phyloP scores from a whole-genome alignment of 2,797 vertebrate genomes.

The Menidia menidia region DNA sequence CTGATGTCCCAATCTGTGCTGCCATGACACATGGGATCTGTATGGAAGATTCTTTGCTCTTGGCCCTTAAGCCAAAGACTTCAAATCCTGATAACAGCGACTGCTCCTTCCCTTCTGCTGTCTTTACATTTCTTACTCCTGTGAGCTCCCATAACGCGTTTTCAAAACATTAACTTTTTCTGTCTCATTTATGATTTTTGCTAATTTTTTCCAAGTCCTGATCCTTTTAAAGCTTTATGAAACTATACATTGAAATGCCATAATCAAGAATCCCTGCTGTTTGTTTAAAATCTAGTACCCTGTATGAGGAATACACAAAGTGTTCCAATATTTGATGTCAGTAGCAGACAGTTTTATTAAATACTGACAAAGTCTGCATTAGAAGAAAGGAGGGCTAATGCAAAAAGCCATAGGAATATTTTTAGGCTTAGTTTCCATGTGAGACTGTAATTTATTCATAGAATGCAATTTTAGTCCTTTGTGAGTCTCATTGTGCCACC shows the following conservation, averaged over 20 bases:
- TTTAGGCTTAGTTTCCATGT: not conserved
- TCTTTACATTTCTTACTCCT: not conserved
- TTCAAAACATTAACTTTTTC: too few species aligned
- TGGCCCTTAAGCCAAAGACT: conserved; percentile 40
- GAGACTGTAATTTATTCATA: not conserved
- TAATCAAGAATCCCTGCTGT: too few species aligned
- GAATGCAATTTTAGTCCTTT: not conserved
- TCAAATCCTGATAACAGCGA: conserved; percentile 8
- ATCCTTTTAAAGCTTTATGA: not conserved
- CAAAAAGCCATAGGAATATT: too few species aligned
- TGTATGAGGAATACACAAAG: too few species aligned
- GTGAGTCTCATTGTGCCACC: not conserved
- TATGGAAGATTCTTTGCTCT: conserved; percentile 44
- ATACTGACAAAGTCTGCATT: too few species aligned
- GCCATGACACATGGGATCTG: conserved; percentile 58
- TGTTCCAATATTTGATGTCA: too few species aligned
- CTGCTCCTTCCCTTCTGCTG: conserved; percentile 3
- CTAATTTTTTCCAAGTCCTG: too few species aligned
- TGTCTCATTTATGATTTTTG: too few species aligned
- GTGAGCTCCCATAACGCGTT: not conserved
- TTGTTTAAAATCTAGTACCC: too few species aligned
- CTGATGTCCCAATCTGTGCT: conserved; percentile 44
- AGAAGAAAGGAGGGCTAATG: too few species aligned
- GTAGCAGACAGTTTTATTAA: too few species aligned
- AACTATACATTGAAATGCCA: too few species aligned